These are phyloP conservation scores for Drosophila recens DNA, from an alignment of 2,888 invertebrate species.

Conservation along the genomic window DNA sequence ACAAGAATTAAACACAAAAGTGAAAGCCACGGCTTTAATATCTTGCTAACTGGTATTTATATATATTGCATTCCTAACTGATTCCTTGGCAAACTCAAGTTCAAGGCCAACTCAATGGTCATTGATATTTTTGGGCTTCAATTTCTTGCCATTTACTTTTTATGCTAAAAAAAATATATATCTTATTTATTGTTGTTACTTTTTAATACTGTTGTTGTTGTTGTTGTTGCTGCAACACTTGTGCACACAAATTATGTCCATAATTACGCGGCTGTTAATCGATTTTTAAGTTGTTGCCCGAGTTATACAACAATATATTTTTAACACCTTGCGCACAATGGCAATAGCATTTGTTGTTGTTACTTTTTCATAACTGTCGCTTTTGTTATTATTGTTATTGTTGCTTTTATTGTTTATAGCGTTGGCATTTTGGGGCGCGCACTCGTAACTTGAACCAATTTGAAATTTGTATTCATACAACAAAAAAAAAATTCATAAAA, in stretches of 20 bases:
- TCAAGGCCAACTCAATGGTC: slow-evolving; percentile 66
- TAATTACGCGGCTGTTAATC: slow-evolving; percentile 75
- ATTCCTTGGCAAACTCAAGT: slow-evolving; percentile 60
- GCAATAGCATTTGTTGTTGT: slow-evolving; percentile 33
- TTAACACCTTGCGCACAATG: slow-evolving; percentile 76
- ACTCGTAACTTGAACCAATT: slow-evolving; percentile 57
- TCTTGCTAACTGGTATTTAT: neutral
- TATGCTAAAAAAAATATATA: slow-evolving; percentile 7
- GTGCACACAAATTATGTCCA: slow-evolving; percentile 69
- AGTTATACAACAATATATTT: slow-evolving; percentile 64
- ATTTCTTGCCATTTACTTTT: slow-evolving; percentile 72
- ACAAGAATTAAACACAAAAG: slow-evolving; percentile 49
- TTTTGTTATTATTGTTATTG: slow-evolving; percentile 23
- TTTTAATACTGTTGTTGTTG: slow-evolving; percentile 41
- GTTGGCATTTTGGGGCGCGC: slow-evolving; percentile 60
- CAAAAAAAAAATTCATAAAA: slow-evolving; percentile 13
- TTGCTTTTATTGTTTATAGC: slow-evolving; percentile 50
- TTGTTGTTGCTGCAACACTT: slow-evolving; percentile 69
- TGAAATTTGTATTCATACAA: slow-evolving; percentile 43
- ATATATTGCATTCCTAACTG: slow-evolving; percentile 9
- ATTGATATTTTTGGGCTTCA: slow-evolving; percentile 54
- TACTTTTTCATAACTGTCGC: slow-evolving; percentile 12
- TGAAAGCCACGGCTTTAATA: slow-evolving; percentile 29
- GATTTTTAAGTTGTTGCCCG: slow-evolving; percentile 72
- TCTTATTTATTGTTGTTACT: slow-evolving; percentile 28